Evolutionary conservation across 2,888 invertebrate genomes (phyloP).

Genomic region (Ephialtes manifestator): DNA sequence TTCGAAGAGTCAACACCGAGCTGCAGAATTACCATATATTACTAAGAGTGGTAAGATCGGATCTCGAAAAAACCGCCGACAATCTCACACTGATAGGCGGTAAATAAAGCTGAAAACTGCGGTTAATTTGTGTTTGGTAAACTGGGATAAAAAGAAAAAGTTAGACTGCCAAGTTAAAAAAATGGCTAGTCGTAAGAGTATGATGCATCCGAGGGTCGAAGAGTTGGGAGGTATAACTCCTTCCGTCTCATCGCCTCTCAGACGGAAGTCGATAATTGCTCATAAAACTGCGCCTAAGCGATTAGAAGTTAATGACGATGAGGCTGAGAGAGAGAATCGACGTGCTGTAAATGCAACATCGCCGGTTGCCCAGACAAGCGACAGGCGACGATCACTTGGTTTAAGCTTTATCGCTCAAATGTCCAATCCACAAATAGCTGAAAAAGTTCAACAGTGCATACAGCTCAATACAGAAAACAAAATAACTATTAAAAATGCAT

Average conservation of each 20-base stretch:
- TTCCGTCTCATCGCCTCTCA: conserved; percentile 63
- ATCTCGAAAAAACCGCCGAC: conserved; percentile 73
- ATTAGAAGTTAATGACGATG: conserved; percentile 80
- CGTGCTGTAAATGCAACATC: conserved; percentile 45
- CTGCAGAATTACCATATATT: conserved; percentile 72
- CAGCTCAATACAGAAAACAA: conserved; percentile 86
- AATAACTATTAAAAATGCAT: conserved; percentile 96
- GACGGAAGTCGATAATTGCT: conserved; percentile 65
- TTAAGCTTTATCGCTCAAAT: conserved; percentile 74
- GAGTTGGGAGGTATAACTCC: conserved; percentile 30
- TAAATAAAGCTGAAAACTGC: conserved; percentile 4
- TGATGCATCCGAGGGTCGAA: conserved; percentile 53
- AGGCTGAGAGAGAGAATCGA: conserved; percentile 77
- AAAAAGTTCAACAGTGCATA: conserved; percentile 80
- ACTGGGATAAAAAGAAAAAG: background rate
- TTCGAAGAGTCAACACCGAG: conserved; percentile 70
- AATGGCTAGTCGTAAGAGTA: conserved; percentile 28
- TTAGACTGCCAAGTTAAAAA: background rate
- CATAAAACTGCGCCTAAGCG: background rate
- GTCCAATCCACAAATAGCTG: conserved; percentile 75
- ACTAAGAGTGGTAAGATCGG: conserved; percentile 70
- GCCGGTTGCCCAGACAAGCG: background rate
- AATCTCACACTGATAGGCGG: conserved; percentile 59
- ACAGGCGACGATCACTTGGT: conserved; percentile 76
- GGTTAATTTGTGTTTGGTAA: background rate